These are phyloP conservation scores for Dexiosoma caninum DNA, from an alignment of 2,888 invertebrate species.

Conservation along the genomic window DNA sequence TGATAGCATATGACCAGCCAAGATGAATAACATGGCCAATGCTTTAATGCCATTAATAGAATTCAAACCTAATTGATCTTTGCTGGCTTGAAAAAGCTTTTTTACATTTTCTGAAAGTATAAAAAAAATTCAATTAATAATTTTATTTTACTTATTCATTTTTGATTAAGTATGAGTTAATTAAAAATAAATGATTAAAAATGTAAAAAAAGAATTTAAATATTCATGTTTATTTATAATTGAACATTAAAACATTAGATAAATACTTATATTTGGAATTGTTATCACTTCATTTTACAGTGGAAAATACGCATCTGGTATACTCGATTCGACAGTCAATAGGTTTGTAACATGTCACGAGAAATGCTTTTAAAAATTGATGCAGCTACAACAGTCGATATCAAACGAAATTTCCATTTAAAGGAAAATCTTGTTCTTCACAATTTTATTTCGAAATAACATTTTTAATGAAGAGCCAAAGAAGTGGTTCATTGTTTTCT, in stretches of 20 bases:
- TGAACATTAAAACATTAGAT: not conserved
- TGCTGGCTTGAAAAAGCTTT: constrained; percentile 74
- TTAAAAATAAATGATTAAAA: not conserved
- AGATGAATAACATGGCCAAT: constrained; percentile 83
- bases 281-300: too few relatives aligned
- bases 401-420: too few relatives aligned
- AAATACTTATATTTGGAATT: too few relatives aligned
- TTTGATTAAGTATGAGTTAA: not conserved
- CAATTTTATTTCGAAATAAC: too few relatives aligned
- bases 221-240: not conserved
- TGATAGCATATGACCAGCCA: constrained; percentile 83
- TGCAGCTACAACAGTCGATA: too few relatives aligned
- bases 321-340: too few relatives aligned
- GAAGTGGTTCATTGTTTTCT: too few relatives aligned
- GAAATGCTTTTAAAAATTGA: too few relatives aligned
- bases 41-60: constrained; percentile 84
- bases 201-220: constrained; percentile 6
- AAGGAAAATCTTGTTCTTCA: too few relatives aligned
- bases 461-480: too few relatives aligned
- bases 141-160: not conserved
- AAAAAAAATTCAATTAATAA: not conserved
- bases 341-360: too few relatives aligned
- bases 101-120: constrained; percentile 70
- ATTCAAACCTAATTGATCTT: constrained; percentile 81
- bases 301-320: too few relatives aligned